Conservation (phyloP, 2,113 vertebrate species). For the Delphinus delphis region DNA sequence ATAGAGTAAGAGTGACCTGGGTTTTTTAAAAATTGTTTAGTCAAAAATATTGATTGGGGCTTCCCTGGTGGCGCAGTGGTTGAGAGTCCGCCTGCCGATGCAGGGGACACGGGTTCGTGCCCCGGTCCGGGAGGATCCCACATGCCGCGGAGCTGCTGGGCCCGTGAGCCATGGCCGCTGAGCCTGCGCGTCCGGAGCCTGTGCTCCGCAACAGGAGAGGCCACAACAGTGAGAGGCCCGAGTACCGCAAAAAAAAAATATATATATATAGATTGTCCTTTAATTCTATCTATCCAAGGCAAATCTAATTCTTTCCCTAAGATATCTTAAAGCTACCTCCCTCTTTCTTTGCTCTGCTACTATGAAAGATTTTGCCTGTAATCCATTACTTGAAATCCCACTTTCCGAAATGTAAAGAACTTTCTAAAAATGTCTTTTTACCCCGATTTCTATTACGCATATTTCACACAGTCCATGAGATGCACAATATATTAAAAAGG, state of each 20-base stretch:
- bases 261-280: background rate
- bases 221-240: no score
- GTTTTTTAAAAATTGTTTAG: background rate
- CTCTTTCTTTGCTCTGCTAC: background rate
- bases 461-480: background rate
- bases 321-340: background rate
- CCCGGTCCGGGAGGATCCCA: no score
- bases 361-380: background rate
- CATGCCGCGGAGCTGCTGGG: no score
- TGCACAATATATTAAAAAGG: background rate
- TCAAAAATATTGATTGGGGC: background rate
- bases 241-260: no score
- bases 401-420: background rate
- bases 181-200: no score
- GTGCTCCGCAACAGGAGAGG: no score
- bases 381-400: background rate
- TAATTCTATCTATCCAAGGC: background rate
- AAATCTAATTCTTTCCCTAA: background rate
- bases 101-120: no score
- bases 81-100: no score
- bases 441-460: background rate
- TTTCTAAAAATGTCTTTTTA: background rate
- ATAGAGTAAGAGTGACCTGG: background rate
- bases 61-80: no score
- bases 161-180: no score